Evolutionary conservation across 2,113 vertebrate species (phyloP).

Genomic region (Neodon shergylaensis): DNA sequence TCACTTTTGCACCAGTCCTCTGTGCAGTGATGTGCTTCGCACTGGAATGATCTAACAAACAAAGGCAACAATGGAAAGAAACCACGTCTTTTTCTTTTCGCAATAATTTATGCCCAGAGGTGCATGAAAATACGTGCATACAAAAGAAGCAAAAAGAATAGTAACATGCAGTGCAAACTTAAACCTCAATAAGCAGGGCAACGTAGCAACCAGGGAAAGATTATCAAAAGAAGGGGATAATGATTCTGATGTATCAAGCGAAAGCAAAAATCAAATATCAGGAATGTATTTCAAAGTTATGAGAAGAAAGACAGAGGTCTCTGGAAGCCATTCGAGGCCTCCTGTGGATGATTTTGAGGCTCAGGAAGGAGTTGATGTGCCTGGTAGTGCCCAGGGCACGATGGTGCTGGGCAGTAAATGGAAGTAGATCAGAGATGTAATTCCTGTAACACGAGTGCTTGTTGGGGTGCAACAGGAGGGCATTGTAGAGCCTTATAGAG

Average conservation of each 20-base stretch:
- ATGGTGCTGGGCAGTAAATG: conserved; percentile 17
- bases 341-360: background rate
- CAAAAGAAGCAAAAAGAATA: background rate
- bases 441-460: conserved; percentile 63
- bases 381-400: background rate
- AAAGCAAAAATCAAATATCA: background rate
- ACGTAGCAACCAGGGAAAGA: background rate
- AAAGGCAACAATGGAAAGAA: background rate
- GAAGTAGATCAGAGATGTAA: conserved; percentile 46
- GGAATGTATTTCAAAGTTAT: conserved; percentile 8
- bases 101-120: background rate
- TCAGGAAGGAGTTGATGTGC: conserved; percentile 58
- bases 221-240: background rate
- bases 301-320: background rate
- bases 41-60: background rate
- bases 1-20: background rate
- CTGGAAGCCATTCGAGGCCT: background rate
- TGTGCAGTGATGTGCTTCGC: background rate
- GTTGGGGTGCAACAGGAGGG: background rate
- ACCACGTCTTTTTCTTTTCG: background rate
- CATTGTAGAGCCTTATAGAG: conserved; percentile 49
- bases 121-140: background rate
- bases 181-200: background rate
- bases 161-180: background rate
- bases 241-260: background rate